Conservation (phyloP, 1,140 invertebrate genomes). For the Formica exsecta region DNA sequence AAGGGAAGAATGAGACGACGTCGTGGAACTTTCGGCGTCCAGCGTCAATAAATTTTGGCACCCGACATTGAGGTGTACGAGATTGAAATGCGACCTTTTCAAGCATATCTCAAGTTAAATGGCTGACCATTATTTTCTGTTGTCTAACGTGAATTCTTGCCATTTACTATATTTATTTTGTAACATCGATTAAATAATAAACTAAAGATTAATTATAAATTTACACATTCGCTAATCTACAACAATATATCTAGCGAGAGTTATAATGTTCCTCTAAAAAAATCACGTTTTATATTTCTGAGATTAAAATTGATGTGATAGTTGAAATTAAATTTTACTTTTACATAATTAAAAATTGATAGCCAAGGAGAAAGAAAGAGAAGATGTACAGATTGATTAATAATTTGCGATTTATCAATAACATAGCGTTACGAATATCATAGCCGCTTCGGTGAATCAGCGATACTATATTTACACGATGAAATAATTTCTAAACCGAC, state of each 20-base stretch:
- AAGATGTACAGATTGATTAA: neutral
- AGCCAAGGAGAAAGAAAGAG: neutral
- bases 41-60: neutral
- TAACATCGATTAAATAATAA: neutral
- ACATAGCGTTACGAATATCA: neutral
- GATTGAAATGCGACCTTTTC: neutral
- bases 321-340: neutral
- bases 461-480: neutral
- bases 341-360: neutral
- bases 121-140: neutral
- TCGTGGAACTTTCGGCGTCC: conserved; percentile 25
- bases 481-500: conserved; percentile 8
- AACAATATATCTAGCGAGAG: neutral
- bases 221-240: neutral
- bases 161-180: neutral
- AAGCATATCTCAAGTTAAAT: neutral
- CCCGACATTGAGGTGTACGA: neutral
- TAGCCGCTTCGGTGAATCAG: conserved; percentile 16
- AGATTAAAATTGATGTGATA: neutral
- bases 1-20: conserved; percentile 39
- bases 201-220: conserved; percentile 1
- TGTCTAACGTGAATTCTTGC: neutral
- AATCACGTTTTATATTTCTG: neutral
- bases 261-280: neutral
- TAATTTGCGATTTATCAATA: neutral